Evolutionary conservation across 2,888 invertebrate species (phyloP), one percentile per base, ranked within the genome.

Genomic region (Apotomis turbidana): DNA sequence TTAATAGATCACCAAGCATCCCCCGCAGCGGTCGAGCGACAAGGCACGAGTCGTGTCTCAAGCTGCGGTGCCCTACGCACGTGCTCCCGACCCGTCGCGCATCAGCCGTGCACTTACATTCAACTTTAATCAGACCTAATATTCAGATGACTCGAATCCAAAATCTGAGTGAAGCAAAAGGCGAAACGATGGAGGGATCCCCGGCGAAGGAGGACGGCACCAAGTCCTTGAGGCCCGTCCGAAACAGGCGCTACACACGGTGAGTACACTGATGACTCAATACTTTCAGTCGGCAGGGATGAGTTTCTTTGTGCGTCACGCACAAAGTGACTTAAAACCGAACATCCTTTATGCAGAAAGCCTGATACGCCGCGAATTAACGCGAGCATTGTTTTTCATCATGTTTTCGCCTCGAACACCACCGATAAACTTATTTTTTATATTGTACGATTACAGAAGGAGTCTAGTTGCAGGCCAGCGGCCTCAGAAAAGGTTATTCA

Each of bases 161-260:
- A 79, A 86, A 79, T 78, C 75, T 79, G 66, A 80, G 79, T 76
- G 85, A 85, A 74, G 78, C 75, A 66, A 85, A 83, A 80, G 81
- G 78, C 75, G 82, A 81, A 75, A 84, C 81, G 77, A 91, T 92
- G 91, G 89, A 87, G 69, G 84, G 85, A 66, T 84, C 85, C 76
- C 81, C 85, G 76, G 83, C 84, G 74, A 94, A 92, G 80, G 87
- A 88, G 76, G 92, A 90, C 76, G 83, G 85, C 78, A 94, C 91
- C 80, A 94, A 94, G 85, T 87, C 94, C 76, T 90, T 94, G 82
- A 94, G 96, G 77, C 96, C 96, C 70, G 94, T 96, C 77, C 94
- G 96, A 84, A 96, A 95, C 94, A 95, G 96, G 82, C 93, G 96
- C 83, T 95, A 95, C 87, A 96, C 95, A 92, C 95, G 96, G 96